These are phyloP conservation scores for Drosophila paranaensis DNA, from an alignment of 2,888 invertebrate species.

Conservation along the genomic window DNA sequence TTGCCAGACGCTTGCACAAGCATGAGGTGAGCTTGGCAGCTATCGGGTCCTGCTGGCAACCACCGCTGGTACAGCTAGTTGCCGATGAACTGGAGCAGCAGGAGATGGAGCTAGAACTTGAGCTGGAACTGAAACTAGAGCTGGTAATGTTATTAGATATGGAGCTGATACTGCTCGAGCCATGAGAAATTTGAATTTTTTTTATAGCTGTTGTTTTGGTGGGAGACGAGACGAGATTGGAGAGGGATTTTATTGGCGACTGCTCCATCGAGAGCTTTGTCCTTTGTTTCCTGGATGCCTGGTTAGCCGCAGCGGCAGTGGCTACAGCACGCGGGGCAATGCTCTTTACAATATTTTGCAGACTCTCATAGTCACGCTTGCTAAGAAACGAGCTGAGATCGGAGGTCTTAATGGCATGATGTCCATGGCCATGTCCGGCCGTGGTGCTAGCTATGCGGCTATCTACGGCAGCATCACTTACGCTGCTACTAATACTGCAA, in stretches of 20 bases:
- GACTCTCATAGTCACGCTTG: slow-evolving; percentile 81
- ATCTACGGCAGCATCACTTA: not conserved
- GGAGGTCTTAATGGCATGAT: slow-evolving; percentile 58
- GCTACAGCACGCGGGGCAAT: slow-evolving; percentile 60
- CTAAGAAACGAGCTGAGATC: slow-evolving; percentile 79
- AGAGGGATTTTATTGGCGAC: slow-evolving; percentile 88
- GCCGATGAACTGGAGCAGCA: not conserved
- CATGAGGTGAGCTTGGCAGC: slow-evolving; percentile 85
- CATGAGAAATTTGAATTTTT: slow-evolving; percentile 73
- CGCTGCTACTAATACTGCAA: not conserved
- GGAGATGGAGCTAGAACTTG: slow-evolving; percentile 15
- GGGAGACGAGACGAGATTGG: slow-evolving; percentile 88
- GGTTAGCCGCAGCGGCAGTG: slow-evolving; percentile 26
- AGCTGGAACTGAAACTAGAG: slow-evolving; percentile 29
- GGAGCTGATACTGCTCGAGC: slow-evolving; percentile 27
- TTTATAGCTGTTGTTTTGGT: slow-evolving; percentile 83
- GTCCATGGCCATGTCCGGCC: not conserved
- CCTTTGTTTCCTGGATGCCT: not conserved
- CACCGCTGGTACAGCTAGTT: slow-evolving; percentile 42
- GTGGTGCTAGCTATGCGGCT: slow-evolving; percentile 14
- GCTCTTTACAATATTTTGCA: slow-evolving; percentile 82
- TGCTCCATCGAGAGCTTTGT: slow-evolving; percentile 81
- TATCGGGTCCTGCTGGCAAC: slow-evolving; percentile 84
- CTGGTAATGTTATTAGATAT: slow-evolving; percentile 18
- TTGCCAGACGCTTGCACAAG: slow-evolving; percentile 82